A percentile compares a stretch with the other conserved stretches of the same genome.
Evolutionary conservation across 2,888 invertebrate genomes (phyloP).

Genomic region (Dusona sp.): DNA sequence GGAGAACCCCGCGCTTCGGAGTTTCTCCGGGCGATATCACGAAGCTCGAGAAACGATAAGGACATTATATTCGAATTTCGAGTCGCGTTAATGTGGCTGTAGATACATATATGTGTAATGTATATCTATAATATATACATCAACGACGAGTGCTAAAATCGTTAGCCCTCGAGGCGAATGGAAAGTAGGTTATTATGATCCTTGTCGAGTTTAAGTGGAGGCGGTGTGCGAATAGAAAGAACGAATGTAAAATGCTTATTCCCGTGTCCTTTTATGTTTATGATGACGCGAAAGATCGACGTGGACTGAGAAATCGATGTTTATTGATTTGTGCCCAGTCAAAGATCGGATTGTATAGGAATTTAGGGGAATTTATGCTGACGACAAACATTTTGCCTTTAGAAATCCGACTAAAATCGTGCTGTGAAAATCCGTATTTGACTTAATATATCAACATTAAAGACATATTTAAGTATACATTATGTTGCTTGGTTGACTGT

Average conservation of each 20-base stretch:
- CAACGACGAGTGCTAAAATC: slow-evolving; percentile 54
- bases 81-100: slow-evolving; percentile 56
- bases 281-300: background rate
- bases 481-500: background rate
- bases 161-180: slow-evolving; percentile 47
- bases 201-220: slow-evolving; percentile 43
- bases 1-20: slow-evolving; percentile 39
- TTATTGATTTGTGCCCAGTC: slow-evolving; percentile 11
- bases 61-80: slow-evolving; percentile 57
- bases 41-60: slow-evolving; percentile 57
- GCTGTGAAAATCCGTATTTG: background rate
- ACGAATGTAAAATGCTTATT: slow-evolving; percentile 27
- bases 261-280: background rate
- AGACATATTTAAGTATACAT: background rate
- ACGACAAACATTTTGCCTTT: background rate
- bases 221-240: slow-evolving; percentile 17
- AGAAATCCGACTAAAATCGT: background rate
- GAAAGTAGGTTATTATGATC: slow-evolving; percentile 50
- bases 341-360: background rate
- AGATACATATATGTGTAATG: background rate
- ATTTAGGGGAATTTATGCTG: background rate
- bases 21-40: slow-evolving; percentile 60
- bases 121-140: slow-evolving; percentile 11
- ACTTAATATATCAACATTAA: background rate
- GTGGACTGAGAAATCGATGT: slow-evolving; percentile 29